phyloP scores from a whole-genome alignment of 2,113 vertebrate species.

The Megaleporinus macrocephalus region DNA sequence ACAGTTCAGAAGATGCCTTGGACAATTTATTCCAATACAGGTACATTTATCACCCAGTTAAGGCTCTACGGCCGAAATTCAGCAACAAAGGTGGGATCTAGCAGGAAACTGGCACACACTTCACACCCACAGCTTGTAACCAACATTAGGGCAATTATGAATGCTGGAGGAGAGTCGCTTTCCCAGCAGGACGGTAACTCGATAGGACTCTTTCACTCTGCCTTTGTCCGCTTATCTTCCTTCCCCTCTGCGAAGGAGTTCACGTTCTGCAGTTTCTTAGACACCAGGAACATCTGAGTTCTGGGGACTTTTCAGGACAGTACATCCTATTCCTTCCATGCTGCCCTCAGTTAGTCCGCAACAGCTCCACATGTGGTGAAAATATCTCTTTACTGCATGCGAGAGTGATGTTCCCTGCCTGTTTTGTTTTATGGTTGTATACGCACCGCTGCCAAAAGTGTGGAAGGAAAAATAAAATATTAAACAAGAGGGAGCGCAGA shows the following conservation, averaged over 20 bases:
- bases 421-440: constrained; percentile 35
- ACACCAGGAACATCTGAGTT: constrained; percentile 2
- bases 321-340: constrained; percentile 23
- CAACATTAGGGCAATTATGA: not conserved
- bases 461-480: not conserved
- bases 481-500: not conserved
- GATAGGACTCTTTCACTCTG: no score
- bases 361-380: constrained; percentile 56
- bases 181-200: not conserved
- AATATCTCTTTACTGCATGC: constrained; percentile 60
- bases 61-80: not conserved
- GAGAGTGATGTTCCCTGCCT: constrained; percentile 65
- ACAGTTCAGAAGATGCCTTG: no score
- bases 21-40: no score
- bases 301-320: constrained; percentile 33
- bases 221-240: not conserved
- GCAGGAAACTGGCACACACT: not conserved
- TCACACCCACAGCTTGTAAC: not conserved
- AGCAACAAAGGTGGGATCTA: not conserved
- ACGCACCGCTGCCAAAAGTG: constrained; percentile 26
- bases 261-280: not conserved
- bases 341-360: constrained; percentile 14
- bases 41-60: no score
- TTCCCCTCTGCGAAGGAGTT: not conserved
- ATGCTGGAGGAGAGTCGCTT: not conserved